Base-by-base conservation (phyloP, 2,113 vertebrate species). In the Xyliphius kryptos region DNA sequence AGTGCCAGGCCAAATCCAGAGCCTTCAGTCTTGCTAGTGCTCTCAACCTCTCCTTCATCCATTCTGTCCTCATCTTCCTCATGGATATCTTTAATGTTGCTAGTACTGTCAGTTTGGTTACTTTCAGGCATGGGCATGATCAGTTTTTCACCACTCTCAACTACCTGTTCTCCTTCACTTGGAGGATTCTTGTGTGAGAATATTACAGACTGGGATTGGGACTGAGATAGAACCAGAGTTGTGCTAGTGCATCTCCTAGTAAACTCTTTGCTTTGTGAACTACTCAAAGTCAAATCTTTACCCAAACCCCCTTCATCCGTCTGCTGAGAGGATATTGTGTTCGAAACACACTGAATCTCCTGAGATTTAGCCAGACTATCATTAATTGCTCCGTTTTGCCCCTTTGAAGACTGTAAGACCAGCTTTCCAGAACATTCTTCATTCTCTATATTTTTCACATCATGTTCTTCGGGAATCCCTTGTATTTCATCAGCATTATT, bases 1-100 rank as follows among this genome's bases (percentile, higher is more conserved):
- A 84, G 81, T 6, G 56, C 74, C 60, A 87, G 69, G 56, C 63
- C 79, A 38, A 88, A 14, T 9, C 70, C 77, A 0, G 63, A 83
- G 36, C 73, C 61, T 44, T 75, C 79, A 37, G 69, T 70, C 56
- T 79, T 85, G n/a, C 68, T 69, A 0, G 74, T 57, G 58, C 57
- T 77, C 56, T 76, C 68, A 41, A 63, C 74, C 22, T 13, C 66
- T 56, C 55, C 74, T 75, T 49, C 74, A 65, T 16, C 81, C 79
- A 51, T 79, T 74, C 2, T 73, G 58, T 76, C 71, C 6, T 77
- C 75, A 2, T 66, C 67, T 9, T 56, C 47, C 0, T 61, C 64
- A 12, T 9, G 54, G 6, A 50, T 56, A n/a, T 67, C 79, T 20
- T 65, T 59, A 60, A 69, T 46, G 16, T 72, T 69, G 74, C 81